Percentiles rank a stretch among this genome's conserved stretches.
phyloP scores from a whole-genome alignment of 2,797 vertebrate genomes.

The Sylvia borin region DNA sequence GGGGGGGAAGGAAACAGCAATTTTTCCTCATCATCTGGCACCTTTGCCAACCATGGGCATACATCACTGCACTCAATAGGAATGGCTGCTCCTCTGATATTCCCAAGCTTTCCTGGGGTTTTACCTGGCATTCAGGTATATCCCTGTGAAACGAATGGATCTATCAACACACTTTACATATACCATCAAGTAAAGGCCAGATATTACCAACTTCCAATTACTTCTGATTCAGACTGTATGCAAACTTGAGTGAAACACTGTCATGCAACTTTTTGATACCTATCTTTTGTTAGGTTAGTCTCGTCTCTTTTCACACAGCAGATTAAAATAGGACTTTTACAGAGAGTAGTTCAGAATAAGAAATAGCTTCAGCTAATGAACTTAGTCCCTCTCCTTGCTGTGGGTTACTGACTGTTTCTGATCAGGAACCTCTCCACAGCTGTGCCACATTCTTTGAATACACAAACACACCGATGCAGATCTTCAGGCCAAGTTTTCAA shows the following conservation, averaged over 20 bases:
- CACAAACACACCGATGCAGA: not conserved
- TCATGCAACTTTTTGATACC: not conserved
- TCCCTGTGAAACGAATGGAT: fast-evolving
- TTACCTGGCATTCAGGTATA: not conserved
- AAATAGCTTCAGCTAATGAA: not conserved
- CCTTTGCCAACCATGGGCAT: not conserved
- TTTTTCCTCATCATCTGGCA: not conserved
- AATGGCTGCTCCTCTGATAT: not conserved
- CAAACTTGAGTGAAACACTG: not conserved
- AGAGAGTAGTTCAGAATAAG: not conserved
- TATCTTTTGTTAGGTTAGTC: not conserved
- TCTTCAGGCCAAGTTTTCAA: not conserved
- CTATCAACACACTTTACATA: not conserved
- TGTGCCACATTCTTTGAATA: not conserved
- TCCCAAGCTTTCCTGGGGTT: not conserved
- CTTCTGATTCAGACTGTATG: not conserved
- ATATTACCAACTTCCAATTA: not conserved
- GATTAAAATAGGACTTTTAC: not conserved
- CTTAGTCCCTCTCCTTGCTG: not conserved
- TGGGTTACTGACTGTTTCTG: not conserved
- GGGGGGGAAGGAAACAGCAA: not conserved
- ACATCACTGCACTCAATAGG: not conserved
- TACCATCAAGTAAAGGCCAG: not conserved
- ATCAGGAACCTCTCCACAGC: not conserved
- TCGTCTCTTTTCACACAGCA: not conserved